Evolutionary conservation across 2,888 invertebrate genomes (phyloP).

Genomic region (Clepsis dumicolana): DNA sequence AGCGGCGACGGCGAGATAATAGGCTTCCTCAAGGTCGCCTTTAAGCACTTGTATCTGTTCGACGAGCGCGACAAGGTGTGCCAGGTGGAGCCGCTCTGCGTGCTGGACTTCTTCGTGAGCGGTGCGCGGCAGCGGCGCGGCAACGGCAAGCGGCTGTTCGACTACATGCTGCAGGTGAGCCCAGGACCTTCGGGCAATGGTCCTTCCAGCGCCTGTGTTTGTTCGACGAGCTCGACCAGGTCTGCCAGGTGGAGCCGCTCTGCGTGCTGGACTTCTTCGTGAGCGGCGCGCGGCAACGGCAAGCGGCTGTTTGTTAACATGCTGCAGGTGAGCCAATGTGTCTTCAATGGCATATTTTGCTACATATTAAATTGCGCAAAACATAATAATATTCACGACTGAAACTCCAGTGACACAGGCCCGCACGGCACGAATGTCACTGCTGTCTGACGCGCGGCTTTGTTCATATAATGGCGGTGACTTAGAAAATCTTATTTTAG

Average conservation of each 20-base stretch:
- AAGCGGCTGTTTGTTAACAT: conserved; percentile 94
- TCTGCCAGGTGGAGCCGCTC: conserved; percentile 92
- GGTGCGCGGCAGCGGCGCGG: conserved; percentile 94
- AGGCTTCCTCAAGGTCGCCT: conserved; percentile 96
- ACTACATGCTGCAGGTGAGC: conserved; percentile 93
- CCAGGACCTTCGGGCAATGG: no score
- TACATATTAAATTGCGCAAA: no score
- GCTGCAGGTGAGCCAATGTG: conserved; percentile 91
- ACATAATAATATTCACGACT: no score
- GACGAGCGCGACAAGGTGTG: conserved; percentile 90
- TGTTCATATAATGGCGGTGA: no score
- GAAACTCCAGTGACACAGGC: no score
- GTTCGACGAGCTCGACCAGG: conserved; percentile 89
- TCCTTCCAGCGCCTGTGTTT: conserved; percentile 96
- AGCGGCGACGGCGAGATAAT: conserved; percentile 89
- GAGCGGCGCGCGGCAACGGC: conserved; percentile 91
- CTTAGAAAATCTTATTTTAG: no score
- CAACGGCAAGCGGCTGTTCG: conserved; percentile 93
- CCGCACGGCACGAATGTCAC: no score
- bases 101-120: conserved; percentile 97
- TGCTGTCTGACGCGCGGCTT: no score
- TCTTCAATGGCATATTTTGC: no score
- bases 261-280: conserved; percentile 98
- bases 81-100: conserved; percentile 93
- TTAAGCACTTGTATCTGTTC: conserved; percentile 95